Conservation (phyloP, 2,888 invertebrate genomes). For the Drosophila greeni region DNA sequence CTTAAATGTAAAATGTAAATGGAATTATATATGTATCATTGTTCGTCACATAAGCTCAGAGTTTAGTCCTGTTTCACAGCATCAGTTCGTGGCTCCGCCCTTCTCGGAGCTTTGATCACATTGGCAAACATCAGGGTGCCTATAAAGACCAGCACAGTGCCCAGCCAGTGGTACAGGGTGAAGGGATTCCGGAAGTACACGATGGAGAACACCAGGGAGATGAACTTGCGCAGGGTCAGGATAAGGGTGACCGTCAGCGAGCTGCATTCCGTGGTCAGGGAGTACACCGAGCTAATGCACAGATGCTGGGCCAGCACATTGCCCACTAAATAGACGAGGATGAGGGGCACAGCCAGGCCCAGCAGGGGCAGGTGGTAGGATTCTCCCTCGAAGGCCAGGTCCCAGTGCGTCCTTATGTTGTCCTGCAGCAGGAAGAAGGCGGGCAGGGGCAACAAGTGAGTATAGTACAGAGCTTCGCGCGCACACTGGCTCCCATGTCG, state of each 20-base stretch:
- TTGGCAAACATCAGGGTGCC: slow-evolving; percentile 95
- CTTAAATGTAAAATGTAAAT: slow-evolving; percentile 61
- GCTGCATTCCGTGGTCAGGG: slow-evolving; percentile 93
- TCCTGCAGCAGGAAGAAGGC: slow-evolving; percentile 87
- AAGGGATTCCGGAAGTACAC: slow-evolving; percentile 94
- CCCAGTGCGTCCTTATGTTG: slow-evolving; percentile 86
- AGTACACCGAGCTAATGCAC: slow-evolving; percentile 96
- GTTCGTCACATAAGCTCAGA: slow-evolving; percentile 17
- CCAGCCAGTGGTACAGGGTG: slow-evolving; percentile 92
- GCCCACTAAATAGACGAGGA: slow-evolving; percentile 82
- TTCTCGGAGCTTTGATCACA: slow-evolving; percentile 80
- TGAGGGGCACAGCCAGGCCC: slow-evolving; percentile 47
- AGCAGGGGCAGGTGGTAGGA: slow-evolving; percentile 35
- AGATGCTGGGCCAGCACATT: slow-evolving; percentile 93
- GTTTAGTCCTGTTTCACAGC: slow-evolving; percentile 48
- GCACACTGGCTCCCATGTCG: slow-evolving; percentile 96
- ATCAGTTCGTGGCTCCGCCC: background rate
- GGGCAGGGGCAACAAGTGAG: slow-evolving; percentile 92
- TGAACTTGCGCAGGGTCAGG: slow-evolving; percentile 95
- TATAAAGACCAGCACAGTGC: slow-evolving; percentile 90
- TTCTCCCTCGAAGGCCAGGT: slow-evolving; percentile 40
- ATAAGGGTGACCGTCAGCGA: slow-evolving; percentile 96
- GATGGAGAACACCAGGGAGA: slow-evolving; percentile 95
- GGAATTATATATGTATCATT: slow-evolving; percentile 47
- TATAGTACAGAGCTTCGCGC: slow-evolving; percentile 90